Conservation (phyloP, 2,888 invertebrate genomes). For the Apamea anceps region DNA sequence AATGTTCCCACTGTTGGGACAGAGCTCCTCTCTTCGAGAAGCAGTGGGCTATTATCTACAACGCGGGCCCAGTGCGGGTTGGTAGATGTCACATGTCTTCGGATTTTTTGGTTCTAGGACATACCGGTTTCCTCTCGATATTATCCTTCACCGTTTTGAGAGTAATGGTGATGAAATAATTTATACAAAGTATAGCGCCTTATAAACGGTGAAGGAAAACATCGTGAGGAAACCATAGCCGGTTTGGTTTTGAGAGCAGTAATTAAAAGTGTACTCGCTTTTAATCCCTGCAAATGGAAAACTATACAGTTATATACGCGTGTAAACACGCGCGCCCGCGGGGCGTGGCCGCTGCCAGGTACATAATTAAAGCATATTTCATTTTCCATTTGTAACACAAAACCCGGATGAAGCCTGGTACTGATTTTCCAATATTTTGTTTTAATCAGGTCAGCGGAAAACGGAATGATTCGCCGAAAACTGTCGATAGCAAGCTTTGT, state of each 20-base stretch:
- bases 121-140: not conserved
- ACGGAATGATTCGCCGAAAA: conserved; percentile 46
- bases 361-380: conserved; percentile 49
- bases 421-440: conserved; percentile 55
- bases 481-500: conserved; percentile 46
- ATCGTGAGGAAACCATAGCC: no score
- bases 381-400: conserved; percentile 52
- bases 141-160: not conserved
- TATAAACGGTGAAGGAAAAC: no score
- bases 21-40: not conserved
- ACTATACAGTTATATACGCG: not conserved
- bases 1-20: not conserved
- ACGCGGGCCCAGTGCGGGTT: not conserved
- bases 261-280: not conserved
- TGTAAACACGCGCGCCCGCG: not conserved
- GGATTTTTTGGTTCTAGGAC: not conserved
- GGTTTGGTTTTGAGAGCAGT: no score
- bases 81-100: not conserved
- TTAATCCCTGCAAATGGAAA: conserved; percentile 18
- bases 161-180: not conserved
- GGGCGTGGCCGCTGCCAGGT: conserved; percentile 17
- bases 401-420: conserved; percentile 23
- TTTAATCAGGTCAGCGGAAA: conserved; percentile 33
- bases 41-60: no score
- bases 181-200: no score